Evolutionary conservation across 1,140 invertebrate species (phyloP).

Genomic region (Pseudomyrmex sp.): DNA sequence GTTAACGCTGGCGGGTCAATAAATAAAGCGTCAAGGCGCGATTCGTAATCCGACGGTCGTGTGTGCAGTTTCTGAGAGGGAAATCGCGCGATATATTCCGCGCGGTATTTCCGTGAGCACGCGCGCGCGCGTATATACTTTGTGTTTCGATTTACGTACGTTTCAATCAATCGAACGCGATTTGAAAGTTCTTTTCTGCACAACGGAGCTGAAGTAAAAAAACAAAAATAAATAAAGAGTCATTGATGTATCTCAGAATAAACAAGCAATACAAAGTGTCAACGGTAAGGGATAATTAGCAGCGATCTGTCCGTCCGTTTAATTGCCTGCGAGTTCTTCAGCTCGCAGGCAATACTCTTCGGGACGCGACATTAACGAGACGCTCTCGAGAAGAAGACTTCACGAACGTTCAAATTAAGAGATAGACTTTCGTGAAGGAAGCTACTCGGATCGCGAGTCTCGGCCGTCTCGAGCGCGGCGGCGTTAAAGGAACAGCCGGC

Average conservation of each 20-base stretch:
- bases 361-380: constrained; percentile 37
- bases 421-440: constrained; percentile 34
- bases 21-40: constrained; percentile 65
- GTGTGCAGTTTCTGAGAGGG: neutral
- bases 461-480: constrained; percentile 9
- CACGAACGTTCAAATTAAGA: constrained; percentile 48
- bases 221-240: constrained; percentile 5
- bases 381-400: constrained; percentile 7
- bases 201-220: neutral
- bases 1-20: constrained; percentile 64
- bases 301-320: no score
- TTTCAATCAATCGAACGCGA: neutral
- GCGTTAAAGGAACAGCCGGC: constrained; percentile 51
- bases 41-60: constrained; percentile 3
- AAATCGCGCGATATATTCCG: constrained; percentile 12
- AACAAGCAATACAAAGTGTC: no score
- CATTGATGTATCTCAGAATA: no score
- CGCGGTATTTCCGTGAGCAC: neutral
- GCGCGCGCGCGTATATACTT: no score
- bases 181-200: neutral
- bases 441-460: neutral
- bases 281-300: no score
- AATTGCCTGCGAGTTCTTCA: constrained; percentile 5
- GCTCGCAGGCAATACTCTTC: constrained; percentile 18
- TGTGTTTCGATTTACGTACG: no score